Base-by-base conservation (phyloP, 1,140 invertebrate species). In the Lordiphosa clarofinis region DNA sequence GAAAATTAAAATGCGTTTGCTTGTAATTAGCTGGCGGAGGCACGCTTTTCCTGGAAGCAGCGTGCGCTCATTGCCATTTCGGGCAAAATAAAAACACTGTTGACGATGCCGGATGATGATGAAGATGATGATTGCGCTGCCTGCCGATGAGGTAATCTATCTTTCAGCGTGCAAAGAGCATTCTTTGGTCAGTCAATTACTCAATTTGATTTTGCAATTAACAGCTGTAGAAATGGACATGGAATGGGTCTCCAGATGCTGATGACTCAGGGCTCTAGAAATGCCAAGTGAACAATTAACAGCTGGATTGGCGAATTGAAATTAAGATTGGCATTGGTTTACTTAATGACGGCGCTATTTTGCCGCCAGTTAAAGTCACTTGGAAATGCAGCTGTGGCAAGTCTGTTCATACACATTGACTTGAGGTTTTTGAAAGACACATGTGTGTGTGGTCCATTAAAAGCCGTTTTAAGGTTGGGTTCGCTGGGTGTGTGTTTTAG, bases 1-100 rank as follows among this genome's bases (percentile, higher is more conserved):
- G 78, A 69, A 82, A 82, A 84, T 84, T 82, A 84, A 82, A 82
- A 84, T 82, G 78, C 76, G 78, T 82, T 82, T 84, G 67, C 76
- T 72, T 82, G 72, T 76, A 84, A 81, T 73, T 78, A 71, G 38
- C 54, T 56, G 37, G 46, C 49, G 40, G 55, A 50, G 36, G 65
- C 71, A 69, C 66, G 39, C 66, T 79, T 61, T 81, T 82, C 75
- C 66, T 75, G 75, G 75, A 81, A 81, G 56, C 58, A 55, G 43
- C 31, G 19, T 46, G 43, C 43, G 75, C 76, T 82, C 75, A 81
- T 82, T 82, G 76, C 76, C 75, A 75, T 82, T 75, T 79, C 52
- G 54, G 56, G 39, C 53, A 43, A 73, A 58, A 57, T 8, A 38
- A 39, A 49, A 56, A 48, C 33, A 46, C 37, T 76, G 72, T 56